These are phyloP conservation scores for Sphaerodactylus townsendi DNA, from an alignment of 2,113 vertebrate genomes.

Conservation along the genomic window DNA sequence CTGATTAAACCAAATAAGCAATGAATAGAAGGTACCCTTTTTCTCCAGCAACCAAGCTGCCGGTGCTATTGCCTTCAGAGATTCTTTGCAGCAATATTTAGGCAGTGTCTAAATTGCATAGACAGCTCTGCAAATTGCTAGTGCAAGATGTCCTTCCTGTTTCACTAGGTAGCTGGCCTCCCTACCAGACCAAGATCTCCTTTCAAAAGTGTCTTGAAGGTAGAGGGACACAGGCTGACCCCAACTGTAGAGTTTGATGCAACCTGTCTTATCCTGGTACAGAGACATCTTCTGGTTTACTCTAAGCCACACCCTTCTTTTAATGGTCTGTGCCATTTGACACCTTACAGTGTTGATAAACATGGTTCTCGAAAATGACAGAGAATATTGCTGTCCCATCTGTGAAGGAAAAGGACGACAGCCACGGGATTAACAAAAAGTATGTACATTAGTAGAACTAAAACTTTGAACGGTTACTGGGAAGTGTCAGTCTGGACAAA, in stretches of 20 bases:
- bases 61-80: not conserved
- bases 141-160: not conserved
- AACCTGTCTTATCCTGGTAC: too few species aligned
- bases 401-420: not conserved
- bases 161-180: not conserved
- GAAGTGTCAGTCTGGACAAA: not conserved
- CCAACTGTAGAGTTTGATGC: not conserved
- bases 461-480: not conserved
- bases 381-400: not conserved
- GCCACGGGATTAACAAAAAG: not conserved
- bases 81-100: not conserved
- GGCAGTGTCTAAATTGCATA: not conserved
- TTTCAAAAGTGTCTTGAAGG: not conserved
- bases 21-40: not conserved
- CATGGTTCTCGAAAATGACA: rapidly evolving
- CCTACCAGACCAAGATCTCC: not conserved
- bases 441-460: not conserved
- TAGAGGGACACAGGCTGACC: not conserved
- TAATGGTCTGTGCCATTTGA: not conserved
- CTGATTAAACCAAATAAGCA: not conserved
- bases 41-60: not conserved
- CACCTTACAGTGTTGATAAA: not conserved
- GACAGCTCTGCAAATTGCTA: not conserved
- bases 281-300: not conserved
- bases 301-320: not conserved